Evolutionary conservation across 2,113 vertebrate species (phyloP).

Genomic region (Strigops habroptila): DNA sequence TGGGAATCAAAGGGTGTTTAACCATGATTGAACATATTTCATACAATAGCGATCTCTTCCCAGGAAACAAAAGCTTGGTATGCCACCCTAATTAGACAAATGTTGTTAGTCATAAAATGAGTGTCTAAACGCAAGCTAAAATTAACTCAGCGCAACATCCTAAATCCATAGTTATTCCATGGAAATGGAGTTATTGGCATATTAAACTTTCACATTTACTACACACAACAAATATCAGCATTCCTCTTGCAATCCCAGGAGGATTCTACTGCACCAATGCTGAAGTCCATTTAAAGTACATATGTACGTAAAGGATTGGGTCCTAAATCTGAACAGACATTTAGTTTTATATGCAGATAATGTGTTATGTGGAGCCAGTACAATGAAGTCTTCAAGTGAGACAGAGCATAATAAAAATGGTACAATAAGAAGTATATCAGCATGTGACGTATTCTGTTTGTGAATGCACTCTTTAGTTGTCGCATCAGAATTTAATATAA

Average conservation of each 20-base stretch:
- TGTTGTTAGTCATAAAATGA: background rate
- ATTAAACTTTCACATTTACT: conserved; percentile 32
- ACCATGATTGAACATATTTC: background rate
- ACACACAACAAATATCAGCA: background rate
- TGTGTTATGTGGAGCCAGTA: background rate
- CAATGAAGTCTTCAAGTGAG: background rate
- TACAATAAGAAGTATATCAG: background rate
- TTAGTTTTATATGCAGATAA: background rate
- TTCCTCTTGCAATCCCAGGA: background rate
- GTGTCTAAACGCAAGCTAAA: background rate
- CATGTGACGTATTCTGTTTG: background rate
- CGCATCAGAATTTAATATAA: background rate
- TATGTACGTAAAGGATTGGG: background rate
- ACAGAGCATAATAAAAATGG: background rate
- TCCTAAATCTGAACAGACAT: background rate
- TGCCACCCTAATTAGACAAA: conserved; percentile 16
- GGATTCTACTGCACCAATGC: background rate
- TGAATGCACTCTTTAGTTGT: background rate
- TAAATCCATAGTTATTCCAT: conserved; percentile 37
- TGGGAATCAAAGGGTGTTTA: background rate
- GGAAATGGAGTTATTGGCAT: conserved; percentile 44
- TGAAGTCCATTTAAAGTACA: background rate
- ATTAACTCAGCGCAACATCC: background rate
- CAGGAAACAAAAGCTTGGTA: conserved; percentile 10
- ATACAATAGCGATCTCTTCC: background rate